Evolutionary conservation across 2,797 vertebrate genomes (phyloP).

Genomic region (Molothrus aeneus): DNA sequence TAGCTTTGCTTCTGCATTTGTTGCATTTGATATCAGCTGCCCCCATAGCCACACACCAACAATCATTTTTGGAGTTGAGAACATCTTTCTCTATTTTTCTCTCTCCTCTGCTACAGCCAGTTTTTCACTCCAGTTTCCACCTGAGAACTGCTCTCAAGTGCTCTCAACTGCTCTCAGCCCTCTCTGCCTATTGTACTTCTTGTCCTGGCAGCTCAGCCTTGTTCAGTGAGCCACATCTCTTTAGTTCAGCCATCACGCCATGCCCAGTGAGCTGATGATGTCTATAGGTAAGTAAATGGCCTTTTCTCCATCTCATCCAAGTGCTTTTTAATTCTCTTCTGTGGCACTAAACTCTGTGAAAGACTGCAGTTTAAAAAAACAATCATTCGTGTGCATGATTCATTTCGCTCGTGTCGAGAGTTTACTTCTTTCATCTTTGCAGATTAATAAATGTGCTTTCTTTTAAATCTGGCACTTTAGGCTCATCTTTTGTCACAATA

Average conservation of each 20-base stretch:
- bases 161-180: background rate
- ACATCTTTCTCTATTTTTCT: background rate
- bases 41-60: background rate
- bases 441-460: background rate
- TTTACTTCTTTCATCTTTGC: background rate
- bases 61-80: background rate
- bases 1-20: background rate
- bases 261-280: background rate
- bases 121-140: background rate
- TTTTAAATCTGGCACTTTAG: background rate
- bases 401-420: background rate
- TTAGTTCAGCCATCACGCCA: background rate
- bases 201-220: background rate
- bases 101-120: background rate
- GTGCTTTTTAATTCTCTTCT: background rate
- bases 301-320: background rate
- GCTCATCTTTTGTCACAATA: background rate
- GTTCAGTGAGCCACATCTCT: background rate
- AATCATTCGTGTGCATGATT: background rate
- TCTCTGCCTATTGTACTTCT: background rate
- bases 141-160: background rate
- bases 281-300: background rate
- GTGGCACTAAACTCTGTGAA: background rate
- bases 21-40: background rate
- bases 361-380: background rate